Percentiles rank a stretch among this genome's conserved stretches.
These are phyloP conservation scores for Otis tarda DNA, from an alignment of 2,113 vertebrate species.

Conservation along the genomic window DNA sequence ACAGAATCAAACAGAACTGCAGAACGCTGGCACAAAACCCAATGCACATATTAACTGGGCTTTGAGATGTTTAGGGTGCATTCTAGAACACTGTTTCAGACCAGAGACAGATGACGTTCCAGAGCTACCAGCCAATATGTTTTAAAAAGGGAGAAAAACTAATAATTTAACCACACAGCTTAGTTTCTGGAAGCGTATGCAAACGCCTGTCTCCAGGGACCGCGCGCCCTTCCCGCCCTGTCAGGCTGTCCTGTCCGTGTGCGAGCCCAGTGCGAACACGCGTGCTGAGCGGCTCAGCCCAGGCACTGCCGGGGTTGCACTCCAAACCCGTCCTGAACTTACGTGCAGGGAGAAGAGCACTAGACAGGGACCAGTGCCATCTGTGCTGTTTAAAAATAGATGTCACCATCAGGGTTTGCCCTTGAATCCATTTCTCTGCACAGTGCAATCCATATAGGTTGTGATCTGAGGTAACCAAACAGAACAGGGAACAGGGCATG, in stretches of 20 bases:
- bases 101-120: background rate
- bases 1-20: background rate
- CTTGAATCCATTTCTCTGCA: background rate
- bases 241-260: fast-evolving
- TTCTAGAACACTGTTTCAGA: background rate
- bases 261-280: fast-evolving
- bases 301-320: fast-evolving
- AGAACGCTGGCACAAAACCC: background rate
- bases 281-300: fast-evolving
- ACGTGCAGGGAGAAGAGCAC: background rate
- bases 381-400: constrained; percentile 34
- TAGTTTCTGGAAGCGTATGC: fast-evolving
- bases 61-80: background rate
- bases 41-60: fast-evolving
- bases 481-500: background rate
- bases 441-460: background rate
- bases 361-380: background rate
- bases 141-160: fast-evolving
- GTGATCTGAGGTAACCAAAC: background rate
- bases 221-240: fast-evolving
- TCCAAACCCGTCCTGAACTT: background rate
- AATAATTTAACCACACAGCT: fast-evolving
- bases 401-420: background rate
- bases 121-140: fast-evolving
- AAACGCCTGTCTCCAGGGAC: no score